Evolutionary conservation across 1,140 invertebrate species (phyloP), one percentile per base, ranked within the genome.

Genomic region (Trichogramma pretiosum): DNA sequence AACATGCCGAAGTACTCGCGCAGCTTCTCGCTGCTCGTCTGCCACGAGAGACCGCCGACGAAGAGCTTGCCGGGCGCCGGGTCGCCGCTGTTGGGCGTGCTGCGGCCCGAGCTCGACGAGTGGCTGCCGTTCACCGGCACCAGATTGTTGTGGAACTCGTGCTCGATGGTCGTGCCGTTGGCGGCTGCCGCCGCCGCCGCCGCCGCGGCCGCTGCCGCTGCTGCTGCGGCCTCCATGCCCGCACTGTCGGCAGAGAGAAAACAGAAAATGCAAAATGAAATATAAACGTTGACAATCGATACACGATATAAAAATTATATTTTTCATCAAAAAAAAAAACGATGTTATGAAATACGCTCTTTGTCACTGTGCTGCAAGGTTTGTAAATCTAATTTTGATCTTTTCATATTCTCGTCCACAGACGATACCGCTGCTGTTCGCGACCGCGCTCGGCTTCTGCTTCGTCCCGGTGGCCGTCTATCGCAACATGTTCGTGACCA

Each of bases 1-100:
- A 91, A 93, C 82, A 90, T 89, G 42, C 84, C 83, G 60, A 93
- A 93, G 64, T 93, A 92, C 55, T 91, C 87, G 56, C 85, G 77
- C 7, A 93, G 76, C 65, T 91, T 92, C 65, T 93, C 89, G 26
- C 85, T 85, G 56, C 86, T 89, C 14, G 89, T 93, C 67, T 91
- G 87, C 89, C 89, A 93, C 60, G 87, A 90, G 30, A 92, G 78
- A 0, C 89, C 89, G 13, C 89, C 89, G 19, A 93, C 89, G 64
- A 92, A 93, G 13, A 92, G 78, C 70, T 93, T 93, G 48, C 85
- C 86, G 1, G 89, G 87, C 3, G 88, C 85, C 1, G 87, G 85
- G 56, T 88, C 87, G 40, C 71, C 72, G 30, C 68, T 63, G 55
- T 81, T 83, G 28, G 84, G 84, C 3, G 83, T 84, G 32, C 82